These are phyloP conservation scores for Labeo catla DNA, from an alignment of 2,113 vertebrate genomes.

Conservation along the genomic window DNA sequence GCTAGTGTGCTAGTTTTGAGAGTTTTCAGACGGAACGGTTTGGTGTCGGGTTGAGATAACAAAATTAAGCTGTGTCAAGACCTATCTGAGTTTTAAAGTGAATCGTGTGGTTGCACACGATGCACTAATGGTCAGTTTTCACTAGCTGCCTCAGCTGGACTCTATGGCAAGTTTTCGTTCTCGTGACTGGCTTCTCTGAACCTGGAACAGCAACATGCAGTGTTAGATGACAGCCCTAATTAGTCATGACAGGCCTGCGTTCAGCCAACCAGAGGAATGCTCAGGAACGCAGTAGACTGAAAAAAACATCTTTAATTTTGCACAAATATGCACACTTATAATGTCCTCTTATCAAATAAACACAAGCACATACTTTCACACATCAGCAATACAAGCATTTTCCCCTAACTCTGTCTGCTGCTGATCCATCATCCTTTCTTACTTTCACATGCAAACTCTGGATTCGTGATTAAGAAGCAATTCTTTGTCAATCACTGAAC, in stretches of 20 bases:
- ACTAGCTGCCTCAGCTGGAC: background rate
- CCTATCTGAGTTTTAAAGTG: background rate
- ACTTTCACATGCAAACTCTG: background rate
- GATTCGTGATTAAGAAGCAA: background rate
- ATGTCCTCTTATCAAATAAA: background rate
- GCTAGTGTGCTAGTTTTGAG: background rate
- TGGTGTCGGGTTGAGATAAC: background rate
- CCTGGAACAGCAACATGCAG: conserved; percentile 4
- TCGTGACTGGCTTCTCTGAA: background rate
- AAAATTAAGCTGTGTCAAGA: background rate
- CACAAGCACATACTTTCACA: background rate
- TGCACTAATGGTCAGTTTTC: background rate
- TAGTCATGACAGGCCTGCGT: background rate
- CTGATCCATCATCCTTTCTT: background rate
- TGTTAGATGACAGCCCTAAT: conserved; percentile 8
- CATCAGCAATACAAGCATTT: conserved; percentile 2
- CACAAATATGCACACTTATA: background rate
- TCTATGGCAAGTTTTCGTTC: background rate
- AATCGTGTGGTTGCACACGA: background rate
- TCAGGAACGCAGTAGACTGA: background rate
- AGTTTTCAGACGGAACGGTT: background rate
- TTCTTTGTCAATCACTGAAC: background rate
- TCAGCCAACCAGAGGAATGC: background rate
- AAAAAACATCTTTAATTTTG: conserved; percentile 14
- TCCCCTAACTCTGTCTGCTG: background rate